Base-by-base conservation (phyloP, 2,797 vertebrate species). In the Nyctalus aviator region DNA sequence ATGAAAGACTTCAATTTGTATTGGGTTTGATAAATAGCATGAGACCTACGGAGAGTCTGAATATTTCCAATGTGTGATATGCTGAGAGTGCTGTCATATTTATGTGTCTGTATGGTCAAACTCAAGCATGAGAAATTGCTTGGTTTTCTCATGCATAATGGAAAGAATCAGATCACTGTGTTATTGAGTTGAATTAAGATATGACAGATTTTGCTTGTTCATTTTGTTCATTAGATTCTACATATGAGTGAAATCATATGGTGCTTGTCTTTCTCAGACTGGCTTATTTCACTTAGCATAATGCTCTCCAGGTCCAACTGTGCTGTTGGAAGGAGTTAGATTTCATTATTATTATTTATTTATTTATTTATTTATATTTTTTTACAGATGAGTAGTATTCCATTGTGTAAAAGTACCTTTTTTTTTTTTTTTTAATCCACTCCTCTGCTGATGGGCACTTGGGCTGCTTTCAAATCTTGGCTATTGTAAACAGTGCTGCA, bases 71-170 rank as follows among this genome's bases (percentile, higher is more conserved):
- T 9, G 23, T 72, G 71, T 66, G 83, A 69, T 81, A 72, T 55
- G 35, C 75, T 44, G 76, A 83, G 82, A 85, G 35, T 46, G 50
- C 53, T 94, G 66, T 92, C 79, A 62, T 87, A 83, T 87, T 87
- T 93, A 86, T 88, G 88, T 90, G 66, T 4, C 27, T 55, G 12
- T 53, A 7, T 66, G 72, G 62, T 46, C 21, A 87, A 72, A 87
- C 57, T 92, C 41, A 72, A 75, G 41, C n/a, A 77, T 32, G 32
- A 86, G 7, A 77, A 84, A 62, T 77, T 35, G 57, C 27, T 95
- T 87, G 50, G 32, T 87, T 87, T 95, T 95, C 62, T 93, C 64
- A 87, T 57, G 30, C 18, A 77, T 13, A 90, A 41, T 20, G n/a
- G 44, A 21, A 5, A 77, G 23, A 84, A 18, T 82, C 50, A 76